These are phyloP conservation scores for Epizoanthus ramosus DNA, from an alignment of 92 coral and sea anemone species.

Conservation along the genomic window DNA sequence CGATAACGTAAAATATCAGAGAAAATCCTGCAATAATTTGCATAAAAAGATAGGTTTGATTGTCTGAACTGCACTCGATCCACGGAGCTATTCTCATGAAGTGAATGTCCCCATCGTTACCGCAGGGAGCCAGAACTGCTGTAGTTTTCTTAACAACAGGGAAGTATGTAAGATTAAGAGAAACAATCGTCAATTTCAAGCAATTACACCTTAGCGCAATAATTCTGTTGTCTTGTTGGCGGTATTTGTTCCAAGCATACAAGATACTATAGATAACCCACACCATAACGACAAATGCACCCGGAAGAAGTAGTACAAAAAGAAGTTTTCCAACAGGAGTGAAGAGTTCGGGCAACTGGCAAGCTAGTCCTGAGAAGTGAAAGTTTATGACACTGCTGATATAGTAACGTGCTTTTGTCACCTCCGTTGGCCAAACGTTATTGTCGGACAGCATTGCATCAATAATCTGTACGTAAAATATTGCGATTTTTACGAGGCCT, in stretches of 20 bases:
- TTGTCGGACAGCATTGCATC: slow-evolving; percentile 73
- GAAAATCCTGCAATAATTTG: slow-evolving; percentile 57
- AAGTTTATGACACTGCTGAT: slow-evolving; percentile 72
- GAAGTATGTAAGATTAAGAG: slow-evolving; percentile 54
- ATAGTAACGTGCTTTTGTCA: slow-evolving; percentile 62
- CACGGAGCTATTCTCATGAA: slow-evolving; percentile 64
- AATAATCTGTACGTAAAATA: slow-evolving; percentile 76
- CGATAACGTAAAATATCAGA: slow-evolving; percentile 50
- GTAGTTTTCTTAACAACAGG: slow-evolving; percentile 60
- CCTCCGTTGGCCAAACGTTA: slow-evolving; percentile 68
- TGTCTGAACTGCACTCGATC: slow-evolving; percentile 41
- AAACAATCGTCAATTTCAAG: slow-evolving; percentile 48
- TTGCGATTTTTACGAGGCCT: slow-evolving; percentile 59
- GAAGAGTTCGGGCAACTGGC: slow-evolving; percentile 65
- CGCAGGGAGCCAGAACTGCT: slow-evolving; percentile 55
- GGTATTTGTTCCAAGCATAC: not conserved
- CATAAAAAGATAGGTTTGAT: slow-evolving; percentile 45
- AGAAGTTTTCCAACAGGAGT: slow-evolving; percentile 70
- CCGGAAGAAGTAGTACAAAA: slow-evolving; percentile 63
- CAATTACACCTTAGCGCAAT: slow-evolving; percentile 20
- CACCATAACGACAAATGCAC: not conserved
- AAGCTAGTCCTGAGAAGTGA: slow-evolving; percentile 74
- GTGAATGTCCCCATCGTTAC: slow-evolving; percentile 8
- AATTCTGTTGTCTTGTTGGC: not conserved
- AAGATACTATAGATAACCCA: slow-evolving; percentile 21